These are phyloP conservation scores for Trisateles emortualis DNA, from an alignment of 2,888 invertebrate genomes.

Conservation along the genomic window DNA sequence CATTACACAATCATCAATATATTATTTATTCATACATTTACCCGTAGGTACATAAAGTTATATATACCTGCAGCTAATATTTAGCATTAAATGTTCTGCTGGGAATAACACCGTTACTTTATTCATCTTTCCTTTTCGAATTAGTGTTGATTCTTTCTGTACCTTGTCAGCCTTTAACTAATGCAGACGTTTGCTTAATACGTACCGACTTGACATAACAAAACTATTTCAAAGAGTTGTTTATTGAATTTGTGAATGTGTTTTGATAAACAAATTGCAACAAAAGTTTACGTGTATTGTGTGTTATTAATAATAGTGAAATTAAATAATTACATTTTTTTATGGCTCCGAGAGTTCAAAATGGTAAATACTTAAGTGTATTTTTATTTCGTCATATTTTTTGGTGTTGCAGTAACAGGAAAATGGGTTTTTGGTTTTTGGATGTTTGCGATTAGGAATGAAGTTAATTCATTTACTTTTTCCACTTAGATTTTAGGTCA, in stretches of 20 bases:
- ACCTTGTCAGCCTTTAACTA: conserved; percentile 14
- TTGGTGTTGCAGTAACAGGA: too few relatives aligned
- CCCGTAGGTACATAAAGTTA: not conserved
- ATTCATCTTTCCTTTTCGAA: conserved; percentile 31
- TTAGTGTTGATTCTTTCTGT: conserved; percentile 15
- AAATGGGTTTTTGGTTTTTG: too few relatives aligned
- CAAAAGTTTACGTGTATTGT: not conserved
- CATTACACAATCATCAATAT: too few relatives aligned
- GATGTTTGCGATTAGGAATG: too few relatives aligned
- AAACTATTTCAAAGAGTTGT: not conserved
- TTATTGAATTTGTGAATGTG: not conserved
- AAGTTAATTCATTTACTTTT: too few relatives aligned
- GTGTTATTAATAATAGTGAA: not conserved
- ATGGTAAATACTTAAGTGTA: conserved; percentile 11
- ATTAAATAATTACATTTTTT: conserved; percentile 1
- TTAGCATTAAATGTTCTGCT: not conserved
- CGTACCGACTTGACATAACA: not conserved
- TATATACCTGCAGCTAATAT: not conserved
- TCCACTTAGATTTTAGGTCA: too few relatives aligned
- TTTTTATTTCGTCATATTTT: not conserved
- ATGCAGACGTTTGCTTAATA: conserved; percentile 18
- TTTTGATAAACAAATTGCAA: not conserved
- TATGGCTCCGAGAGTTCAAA: conserved; percentile 13
- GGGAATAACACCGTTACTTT: conserved; percentile 33
- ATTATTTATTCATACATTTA: too few relatives aligned